Percentiles rank a stretch among this genome's conserved stretches.
These are phyloP conservation scores for Ennomos quercinarius DNA, from an alignment of 2,888 invertebrate species.

Conservation along the genomic window DNA sequence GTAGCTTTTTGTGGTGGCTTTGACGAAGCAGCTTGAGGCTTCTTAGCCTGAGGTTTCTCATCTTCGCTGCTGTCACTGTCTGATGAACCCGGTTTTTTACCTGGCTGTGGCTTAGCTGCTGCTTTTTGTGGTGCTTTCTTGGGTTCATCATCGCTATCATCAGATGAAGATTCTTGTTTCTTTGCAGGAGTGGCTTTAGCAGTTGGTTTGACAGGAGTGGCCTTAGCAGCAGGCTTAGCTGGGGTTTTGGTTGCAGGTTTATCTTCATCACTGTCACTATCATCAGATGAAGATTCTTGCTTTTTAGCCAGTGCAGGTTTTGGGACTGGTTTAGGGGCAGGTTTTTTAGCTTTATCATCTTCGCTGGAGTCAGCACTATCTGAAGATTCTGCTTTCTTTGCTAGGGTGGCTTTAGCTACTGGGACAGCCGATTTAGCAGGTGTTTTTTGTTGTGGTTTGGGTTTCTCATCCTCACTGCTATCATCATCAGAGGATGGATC, in stretches of 20 bases:
- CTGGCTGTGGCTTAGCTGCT: slow-evolving; percentile 37
- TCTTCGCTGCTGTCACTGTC: slow-evolving; percentile 51
- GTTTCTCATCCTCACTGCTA: slow-evolving; percentile 55
- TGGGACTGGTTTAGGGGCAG: slow-evolving; percentile 36
- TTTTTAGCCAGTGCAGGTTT: slow-evolving; percentile 42
- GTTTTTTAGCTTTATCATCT: slow-evolving; percentile 46
- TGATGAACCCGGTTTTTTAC: slow-evolving; percentile 45
- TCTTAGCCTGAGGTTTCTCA: slow-evolving; percentile 42
- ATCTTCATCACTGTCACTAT: slow-evolving; percentile 39
- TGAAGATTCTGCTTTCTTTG: slow-evolving; percentile 48
- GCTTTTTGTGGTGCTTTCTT: slow-evolving; percentile 40
- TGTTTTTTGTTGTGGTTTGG: slow-evolving; percentile 53
- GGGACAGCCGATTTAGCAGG: slow-evolving; percentile 45
- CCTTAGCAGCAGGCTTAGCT: slow-evolving; percentile 33
- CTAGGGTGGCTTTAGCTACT: slow-evolving; percentile 30
- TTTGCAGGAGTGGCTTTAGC: slow-evolving; percentile 39
- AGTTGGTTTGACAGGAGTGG: slow-evolving; percentile 24
- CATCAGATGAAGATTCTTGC: slow-evolving; percentile 43
- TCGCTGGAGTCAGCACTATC: slow-evolving; percentile 60
- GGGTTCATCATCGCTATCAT: slow-evolving; percentile 55
- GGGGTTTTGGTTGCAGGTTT: slow-evolving; percentile 47
- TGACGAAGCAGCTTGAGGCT: slow-evolving; percentile 23
- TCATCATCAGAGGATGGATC: slow-evolving; percentile 54
- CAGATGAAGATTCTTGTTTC: slow-evolving; percentile 60
- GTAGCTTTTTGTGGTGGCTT: slow-evolving; percentile 36